Evolutionary conservation across 2,888 invertebrate species (phyloP).

Genomic region (Nomada flava): DNA sequence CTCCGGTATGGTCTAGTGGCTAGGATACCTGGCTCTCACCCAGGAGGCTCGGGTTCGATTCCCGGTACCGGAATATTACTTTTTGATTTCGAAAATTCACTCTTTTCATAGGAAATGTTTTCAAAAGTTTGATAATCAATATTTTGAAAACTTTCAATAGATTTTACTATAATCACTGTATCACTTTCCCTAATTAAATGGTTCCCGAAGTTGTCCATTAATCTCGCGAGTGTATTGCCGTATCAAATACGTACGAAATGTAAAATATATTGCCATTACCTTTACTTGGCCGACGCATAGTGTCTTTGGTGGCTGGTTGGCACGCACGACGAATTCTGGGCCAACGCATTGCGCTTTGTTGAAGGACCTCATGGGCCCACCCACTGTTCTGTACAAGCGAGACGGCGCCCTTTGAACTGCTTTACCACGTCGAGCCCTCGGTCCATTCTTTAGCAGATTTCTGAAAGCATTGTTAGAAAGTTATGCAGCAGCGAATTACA

Average conservation of each 20-base stretch:
- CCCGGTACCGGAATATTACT: conserved; percentile 86
- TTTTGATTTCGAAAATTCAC: neutral
- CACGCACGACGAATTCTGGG: conserved; percentile 91
- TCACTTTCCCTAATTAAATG: too few species aligned
- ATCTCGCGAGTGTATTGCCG: neutral
- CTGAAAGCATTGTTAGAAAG: conserved; percentile 60
- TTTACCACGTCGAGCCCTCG: conserved; percentile 85
- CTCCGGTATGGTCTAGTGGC: conserved; percentile 88
- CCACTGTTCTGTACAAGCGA: conserved; percentile 88
- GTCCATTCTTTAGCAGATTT: conserved; percentile 76
- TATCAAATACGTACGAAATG: neutral
- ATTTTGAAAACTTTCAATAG: neutral
- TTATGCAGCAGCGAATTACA: neutral
- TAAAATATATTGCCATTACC: conserved; percentile 73
- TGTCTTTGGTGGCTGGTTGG: conserved; percentile 87
- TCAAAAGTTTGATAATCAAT: too few species aligned
- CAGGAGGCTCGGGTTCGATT: conserved; percentile 88
- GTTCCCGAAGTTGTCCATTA: neutral
- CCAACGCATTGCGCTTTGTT: conserved; percentile 86
- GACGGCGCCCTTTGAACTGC: conserved; percentile 91
- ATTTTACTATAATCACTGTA: too few species aligned
- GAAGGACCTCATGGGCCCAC: conserved; percentile 83
- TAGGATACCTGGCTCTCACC: conserved; percentile 88
- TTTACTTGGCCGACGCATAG: conserved; percentile 87
- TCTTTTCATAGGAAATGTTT: neutral